A percentile compares a stretch with the other conserved stretches of the same genome.
These are phyloP conservation scores for Hoplias malabaricus DNA, from an alignment of 2,113 vertebrate species.

Conservation along the genomic window DNA sequence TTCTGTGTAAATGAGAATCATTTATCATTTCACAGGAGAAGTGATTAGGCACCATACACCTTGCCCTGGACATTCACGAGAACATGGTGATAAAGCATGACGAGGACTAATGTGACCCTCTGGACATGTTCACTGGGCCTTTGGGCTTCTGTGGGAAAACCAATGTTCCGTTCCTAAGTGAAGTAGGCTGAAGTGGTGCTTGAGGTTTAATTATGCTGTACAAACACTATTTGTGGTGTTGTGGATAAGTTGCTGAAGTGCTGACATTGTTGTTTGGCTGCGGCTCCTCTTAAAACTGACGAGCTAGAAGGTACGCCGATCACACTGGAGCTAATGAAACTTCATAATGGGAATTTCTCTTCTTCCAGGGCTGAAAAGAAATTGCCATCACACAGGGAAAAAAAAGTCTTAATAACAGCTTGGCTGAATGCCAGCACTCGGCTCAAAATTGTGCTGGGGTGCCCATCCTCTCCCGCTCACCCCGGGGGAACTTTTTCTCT, in stretches of 20 bases:
- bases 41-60: constrained; percentile 15
- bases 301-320: background rate
- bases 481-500: background rate
- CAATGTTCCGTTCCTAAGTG: background rate
- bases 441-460: constrained; percentile 21
- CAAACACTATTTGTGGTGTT: background rate
- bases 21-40: constrained; percentile 19
- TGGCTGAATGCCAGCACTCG: background rate
- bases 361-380: background rate
- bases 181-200: background rate
- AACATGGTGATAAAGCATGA: background rate
- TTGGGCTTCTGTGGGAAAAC: background rate
- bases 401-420: constrained; percentile 12
- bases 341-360: constrained; percentile 31
- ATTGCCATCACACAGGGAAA: constrained; percentile 14
- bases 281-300: constrained; percentile 2
- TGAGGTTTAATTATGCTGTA: constrained; percentile 31
- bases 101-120: background rate
- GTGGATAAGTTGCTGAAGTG: constrained; percentile 32
- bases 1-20: constrained; percentile 26
- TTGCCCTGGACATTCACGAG: background rate
- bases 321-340: constrained; percentile 36
- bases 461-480: background rate
- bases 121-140: background rate
- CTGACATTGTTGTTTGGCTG: constrained; percentile 16